Conservation (phyloP, 1,140 invertebrate genomes). For the Idris sp. region DNA sequence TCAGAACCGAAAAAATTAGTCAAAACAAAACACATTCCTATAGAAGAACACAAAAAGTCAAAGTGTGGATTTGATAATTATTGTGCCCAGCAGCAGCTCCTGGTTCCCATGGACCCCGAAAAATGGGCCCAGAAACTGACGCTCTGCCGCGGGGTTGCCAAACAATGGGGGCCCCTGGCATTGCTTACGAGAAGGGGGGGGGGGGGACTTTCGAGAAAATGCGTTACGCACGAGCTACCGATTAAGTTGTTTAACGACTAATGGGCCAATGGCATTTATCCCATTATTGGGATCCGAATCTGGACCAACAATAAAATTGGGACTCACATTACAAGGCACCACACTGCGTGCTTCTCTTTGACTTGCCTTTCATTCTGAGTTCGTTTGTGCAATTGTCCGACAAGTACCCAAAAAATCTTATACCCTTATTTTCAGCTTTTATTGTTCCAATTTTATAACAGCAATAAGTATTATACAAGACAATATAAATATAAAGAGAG, state of each 20-base stretch:
- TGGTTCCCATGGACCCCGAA: slow-evolving; percentile 18
- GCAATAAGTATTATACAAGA: too few relatives aligned
- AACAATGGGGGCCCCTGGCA: slow-evolving; percentile 28
- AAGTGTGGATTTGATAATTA: slow-evolving; percentile 33
- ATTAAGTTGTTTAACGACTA: slow-evolving; percentile 66
- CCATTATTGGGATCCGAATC: slow-evolving; percentile 54
- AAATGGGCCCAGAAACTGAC: slow-evolving; percentile 48
- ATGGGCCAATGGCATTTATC: slow-evolving; percentile 64
- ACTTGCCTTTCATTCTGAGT: slow-evolving; percentile 25
- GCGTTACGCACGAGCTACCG: slow-evolving; percentile 57
- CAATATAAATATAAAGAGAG: too few relatives aligned
- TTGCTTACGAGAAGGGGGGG: slow-evolving; percentile 38
- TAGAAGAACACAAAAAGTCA: not conserved
- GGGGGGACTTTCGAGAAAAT: slow-evolving; percentile 32
- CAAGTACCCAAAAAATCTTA: slow-evolving; percentile 11
- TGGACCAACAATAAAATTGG: slow-evolving; percentile 33
- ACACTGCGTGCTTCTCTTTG: slow-evolving; percentile 49
- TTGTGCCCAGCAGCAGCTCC: slow-evolving; percentile 18
- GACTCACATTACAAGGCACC: slow-evolving; percentile 18
- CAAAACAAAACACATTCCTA: too few relatives aligned
- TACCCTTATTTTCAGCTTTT: too few relatives aligned
- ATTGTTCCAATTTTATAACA: too few relatives aligned
- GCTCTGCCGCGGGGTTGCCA: slow-evolving; percentile 31
- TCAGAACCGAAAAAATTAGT: slow-evolving; percentile 11
- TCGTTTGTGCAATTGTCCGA: slow-evolving; percentile 46